These are phyloP conservation scores for Marasmarcha lunaedactyla DNA, from an alignment of 2,888 invertebrate genomes.

Conservation along the genomic window DNA sequence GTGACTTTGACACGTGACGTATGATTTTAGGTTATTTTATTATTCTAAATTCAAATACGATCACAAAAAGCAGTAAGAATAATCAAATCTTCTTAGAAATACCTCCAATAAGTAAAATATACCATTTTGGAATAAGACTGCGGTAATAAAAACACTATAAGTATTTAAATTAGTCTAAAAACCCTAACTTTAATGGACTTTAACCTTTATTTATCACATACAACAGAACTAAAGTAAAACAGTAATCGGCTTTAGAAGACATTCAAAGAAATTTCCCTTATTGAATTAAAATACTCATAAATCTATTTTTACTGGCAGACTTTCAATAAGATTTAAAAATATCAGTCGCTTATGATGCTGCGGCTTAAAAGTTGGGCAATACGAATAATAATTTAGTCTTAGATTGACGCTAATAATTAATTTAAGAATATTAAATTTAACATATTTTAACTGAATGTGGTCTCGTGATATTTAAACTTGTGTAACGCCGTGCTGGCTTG, in stretches of 20 bases:
- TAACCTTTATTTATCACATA: conserved; percentile 48
- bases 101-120: too few species aligned
- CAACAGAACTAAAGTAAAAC: conserved; percentile 36
- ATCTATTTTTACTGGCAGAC: conserved; percentile 43
- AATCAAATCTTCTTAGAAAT: too few species aligned
- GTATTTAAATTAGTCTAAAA: too few species aligned
- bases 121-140: too few species aligned
- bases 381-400: conserved; percentile 8
- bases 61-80: too few species aligned
- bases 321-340: conserved; percentile 30
- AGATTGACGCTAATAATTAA: conserved; percentile 5
- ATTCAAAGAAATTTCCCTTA: conserved; percentile 37
- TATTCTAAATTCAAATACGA: too few species aligned
- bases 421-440: background rate
- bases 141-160: too few species aligned
- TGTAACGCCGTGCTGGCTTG: too few species aligned
- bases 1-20: too few species aligned
- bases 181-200: too few species aligned
- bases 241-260: conserved; percentile 35
- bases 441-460: background rate
- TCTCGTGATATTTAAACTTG: background rate
- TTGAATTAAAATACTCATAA: conserved; percentile 48
- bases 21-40: too few species aligned
- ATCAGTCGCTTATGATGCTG: conserved; percentile 39
- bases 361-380: conserved; percentile 24